A percentile compares a stretch with the other conserved stretches of the same genome.
phyloP scores from a whole-genome alignment of 2,888 invertebrate genomes.

The Leptopterna dolabrata region DNA sequence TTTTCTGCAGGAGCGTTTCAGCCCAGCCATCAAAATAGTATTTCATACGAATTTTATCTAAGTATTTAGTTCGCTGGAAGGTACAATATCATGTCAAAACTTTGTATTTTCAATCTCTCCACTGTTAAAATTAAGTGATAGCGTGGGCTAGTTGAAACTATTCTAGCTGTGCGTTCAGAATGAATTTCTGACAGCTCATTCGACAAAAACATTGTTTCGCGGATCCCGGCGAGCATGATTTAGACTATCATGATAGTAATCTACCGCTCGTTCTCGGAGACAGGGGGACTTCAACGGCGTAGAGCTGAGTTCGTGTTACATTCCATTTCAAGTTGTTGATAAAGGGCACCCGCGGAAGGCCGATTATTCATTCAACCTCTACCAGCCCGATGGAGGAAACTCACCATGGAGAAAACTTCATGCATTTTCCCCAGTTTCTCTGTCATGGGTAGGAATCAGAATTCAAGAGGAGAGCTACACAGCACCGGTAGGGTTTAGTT shows the following conservation, averaged over 20 bases:
- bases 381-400: not conserved
- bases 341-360: not conserved
- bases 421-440: not conserved
- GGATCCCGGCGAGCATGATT: not conserved
- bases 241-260: too few species aligned
- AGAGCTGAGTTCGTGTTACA: not conserved
- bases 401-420: not conserved
- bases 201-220: not conserved
- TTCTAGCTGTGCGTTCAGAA: too few species aligned
- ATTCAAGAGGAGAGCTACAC: not conserved
- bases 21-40: too few species aligned
- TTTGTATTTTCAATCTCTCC: too few species aligned
- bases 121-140: too few species aligned
- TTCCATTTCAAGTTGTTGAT: not conserved
- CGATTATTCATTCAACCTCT: conserved; percentile 17
- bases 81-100: too few species aligned
- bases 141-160: too few species aligned
- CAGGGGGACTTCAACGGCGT: not conserved
- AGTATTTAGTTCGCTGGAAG: too few species aligned
- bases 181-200: not conserved
- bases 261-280: not conserved
- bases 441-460: not conserved
- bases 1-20: too few species aligned
- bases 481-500: not conserved
- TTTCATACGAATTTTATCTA: too few species aligned